phyloP scores from a whole-genome alignment of 2,113 vertebrate species.

The Scopus umbretta region DNA sequence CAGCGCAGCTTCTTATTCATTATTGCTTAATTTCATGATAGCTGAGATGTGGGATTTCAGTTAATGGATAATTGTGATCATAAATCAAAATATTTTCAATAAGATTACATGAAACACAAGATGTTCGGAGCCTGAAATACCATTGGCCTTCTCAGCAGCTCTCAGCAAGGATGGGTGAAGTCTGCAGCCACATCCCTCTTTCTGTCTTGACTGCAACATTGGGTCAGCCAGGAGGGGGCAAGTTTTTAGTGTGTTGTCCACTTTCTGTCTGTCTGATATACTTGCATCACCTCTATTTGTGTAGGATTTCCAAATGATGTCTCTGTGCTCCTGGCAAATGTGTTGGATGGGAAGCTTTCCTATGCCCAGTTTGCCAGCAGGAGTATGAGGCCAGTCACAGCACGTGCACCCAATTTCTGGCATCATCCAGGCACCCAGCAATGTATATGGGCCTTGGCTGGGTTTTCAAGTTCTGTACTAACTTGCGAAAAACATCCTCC shows the following conservation, averaged over 20 bases:
- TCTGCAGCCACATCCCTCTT: neutral
- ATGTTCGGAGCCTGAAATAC: neutral
- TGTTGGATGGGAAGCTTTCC: neutral
- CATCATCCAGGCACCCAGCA: neutral
- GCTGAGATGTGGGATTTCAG: constrained; percentile 46
- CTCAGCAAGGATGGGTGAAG: neutral
- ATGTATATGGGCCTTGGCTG: neutral
- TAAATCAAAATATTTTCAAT: constrained; percentile 61
- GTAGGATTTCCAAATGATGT: neutral
- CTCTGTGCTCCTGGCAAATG: neutral
- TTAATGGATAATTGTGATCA: constrained; percentile 27
- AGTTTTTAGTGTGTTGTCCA: neutral
- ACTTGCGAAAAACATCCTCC: neutral
- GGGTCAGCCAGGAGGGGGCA: accelerated
- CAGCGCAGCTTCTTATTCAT: constrained; percentile 61
- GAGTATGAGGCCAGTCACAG: neutral
- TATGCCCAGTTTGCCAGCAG: neutral
- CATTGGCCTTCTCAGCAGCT: neutral
- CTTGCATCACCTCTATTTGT: accelerated
- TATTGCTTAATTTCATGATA: constrained; percentile 51
- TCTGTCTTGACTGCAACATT: accelerated
- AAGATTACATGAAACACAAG: constrained; percentile 30
- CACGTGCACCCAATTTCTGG: neutral
- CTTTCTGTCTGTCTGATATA: neutral
- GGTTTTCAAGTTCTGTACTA: neutral